These are phyloP conservation scores for Stictonetta naevosa DNA, from an alignment of 2,113 vertebrate species.

Conservation along the genomic window DNA sequence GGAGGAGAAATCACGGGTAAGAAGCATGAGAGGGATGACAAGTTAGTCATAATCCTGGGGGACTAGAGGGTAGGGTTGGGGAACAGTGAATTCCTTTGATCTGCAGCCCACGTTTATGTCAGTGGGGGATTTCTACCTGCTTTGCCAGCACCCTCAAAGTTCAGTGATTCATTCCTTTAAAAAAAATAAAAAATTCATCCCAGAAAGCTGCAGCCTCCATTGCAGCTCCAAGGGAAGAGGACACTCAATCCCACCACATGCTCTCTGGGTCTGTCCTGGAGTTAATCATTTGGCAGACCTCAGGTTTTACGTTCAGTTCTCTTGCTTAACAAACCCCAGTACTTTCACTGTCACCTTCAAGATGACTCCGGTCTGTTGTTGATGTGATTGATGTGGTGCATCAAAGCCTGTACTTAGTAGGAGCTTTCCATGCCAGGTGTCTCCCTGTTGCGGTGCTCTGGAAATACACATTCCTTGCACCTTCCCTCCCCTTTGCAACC, in stretches of 20 bases:
- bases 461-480: not conserved
- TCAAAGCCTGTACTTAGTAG: not conserved
- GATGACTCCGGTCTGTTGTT: slow-evolving; percentile 18
- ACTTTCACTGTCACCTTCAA: not conserved
- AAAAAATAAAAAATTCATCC: not conserved
- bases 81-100: slow-evolving; percentile 27
- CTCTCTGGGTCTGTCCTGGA: not conserved
- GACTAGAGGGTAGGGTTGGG: slow-evolving; percentile 15
- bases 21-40: slow-evolving; percentile 34
- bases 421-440: not conserved
- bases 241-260: not conserved
- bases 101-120: not conserved
- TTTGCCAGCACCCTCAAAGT: slow-evolving; percentile 35
- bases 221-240: not conserved
- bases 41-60: slow-evolving; percentile 67
- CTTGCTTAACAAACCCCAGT: slow-evolving; percentile 27
- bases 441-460: not conserved
- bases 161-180: slow-evolving; percentile 12
- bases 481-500: not conserved
- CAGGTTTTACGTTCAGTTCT: slow-evolving; percentile 2
- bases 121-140: slow-evolving; percentile 7
- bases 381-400: not conserved
- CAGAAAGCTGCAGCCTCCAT: slow-evolving; percentile 10
- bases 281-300: slow-evolving; percentile 39
- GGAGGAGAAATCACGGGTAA: slow-evolving; percentile 96